phyloP scores from a whole-genome alignment of 2,888 invertebrate genomes.

The Orgyia antiqua region DNA sequence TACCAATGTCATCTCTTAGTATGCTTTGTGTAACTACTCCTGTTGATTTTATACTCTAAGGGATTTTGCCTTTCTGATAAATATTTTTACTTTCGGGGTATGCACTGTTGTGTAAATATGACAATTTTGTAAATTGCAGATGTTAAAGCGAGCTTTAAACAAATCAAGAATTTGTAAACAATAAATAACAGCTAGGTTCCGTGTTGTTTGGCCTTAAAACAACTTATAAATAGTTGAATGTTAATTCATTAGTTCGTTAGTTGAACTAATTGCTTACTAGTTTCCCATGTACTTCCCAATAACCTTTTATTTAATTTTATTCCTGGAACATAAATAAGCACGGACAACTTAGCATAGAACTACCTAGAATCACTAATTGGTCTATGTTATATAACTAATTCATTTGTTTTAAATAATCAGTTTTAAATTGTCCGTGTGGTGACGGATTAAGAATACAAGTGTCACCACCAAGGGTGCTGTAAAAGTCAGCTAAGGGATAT shows the following conservation, averaged over 20 bases:
- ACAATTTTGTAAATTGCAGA: constrained; percentile 6
- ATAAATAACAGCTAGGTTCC: constrained; percentile 1
- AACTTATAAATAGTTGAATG: constrained; percentile 19
- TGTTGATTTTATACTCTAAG: too few relatives aligned
- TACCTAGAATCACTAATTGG: too few relatives aligned
- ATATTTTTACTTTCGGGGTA: constrained; percentile 10
- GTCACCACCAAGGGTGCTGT: too few relatives aligned
- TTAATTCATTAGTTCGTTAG: constrained; percentile 23
- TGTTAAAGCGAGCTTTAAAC: constrained; percentile 1
- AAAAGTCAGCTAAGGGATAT: too few relatives aligned
- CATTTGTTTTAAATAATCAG: too few relatives aligned
- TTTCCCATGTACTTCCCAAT: constrained; percentile 17
- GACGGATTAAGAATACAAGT: too few relatives aligned
- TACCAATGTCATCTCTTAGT: too few relatives aligned
- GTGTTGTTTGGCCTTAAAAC: constrained; percentile 3
- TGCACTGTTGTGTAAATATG: constrained; percentile 5
- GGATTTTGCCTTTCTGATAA: constrained; percentile 14
- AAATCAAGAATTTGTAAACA: not conserved
- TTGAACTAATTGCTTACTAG: constrained; percentile 20
- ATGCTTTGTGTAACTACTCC: too few relatives aligned
- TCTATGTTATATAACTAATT: too few relatives aligned
- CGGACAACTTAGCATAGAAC: too few relatives aligned
- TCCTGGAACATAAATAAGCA: constrained; percentile 4
- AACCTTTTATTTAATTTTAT: constrained; percentile 14
- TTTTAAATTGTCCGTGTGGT: too few relatives aligned